phyloP scores from a whole-genome alignment of 2,113 vertebrate genomes.

The Atlantisia rogersi region DNA sequence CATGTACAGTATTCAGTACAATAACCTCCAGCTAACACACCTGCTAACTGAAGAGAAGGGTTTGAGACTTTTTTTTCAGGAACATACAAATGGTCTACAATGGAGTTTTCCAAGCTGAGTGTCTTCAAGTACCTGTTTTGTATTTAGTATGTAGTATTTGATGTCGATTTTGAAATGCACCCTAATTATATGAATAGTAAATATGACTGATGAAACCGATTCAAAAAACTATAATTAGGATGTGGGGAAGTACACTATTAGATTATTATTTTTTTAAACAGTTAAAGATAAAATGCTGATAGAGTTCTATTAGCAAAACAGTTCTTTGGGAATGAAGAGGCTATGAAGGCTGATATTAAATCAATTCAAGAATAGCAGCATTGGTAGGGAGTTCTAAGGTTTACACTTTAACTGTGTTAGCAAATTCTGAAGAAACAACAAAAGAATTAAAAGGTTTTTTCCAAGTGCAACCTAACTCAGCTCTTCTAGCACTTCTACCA shows the following conservation, averaged over 20 bases:
- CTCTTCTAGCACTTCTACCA: constrained; percentile 35
- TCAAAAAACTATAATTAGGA: neutral
- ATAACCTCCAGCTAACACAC: neutral
- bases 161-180: neutral
- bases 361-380: neutral
- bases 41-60: neutral
- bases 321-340: neutral
- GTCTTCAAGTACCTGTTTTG: neutral
- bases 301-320: neutral
- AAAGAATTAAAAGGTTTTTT: neutral
- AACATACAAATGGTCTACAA: neutral
- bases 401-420: neutral
- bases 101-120: neutral
- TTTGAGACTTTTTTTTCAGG: neutral
- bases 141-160: neutral
- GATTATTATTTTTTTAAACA: neutral
- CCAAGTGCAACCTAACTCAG: constrained; percentile 20
- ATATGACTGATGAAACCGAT: neutral
- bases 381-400: neutral
- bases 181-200: neutral
- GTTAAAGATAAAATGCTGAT: neutral
- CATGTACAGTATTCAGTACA: neutral
- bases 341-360: neutral
- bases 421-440: constrained; percentile 41
- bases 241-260: neutral